phyloP scores from a whole-genome alignment of 2,113 vertebrate species.

The Oceanodroma tethys region DNA sequence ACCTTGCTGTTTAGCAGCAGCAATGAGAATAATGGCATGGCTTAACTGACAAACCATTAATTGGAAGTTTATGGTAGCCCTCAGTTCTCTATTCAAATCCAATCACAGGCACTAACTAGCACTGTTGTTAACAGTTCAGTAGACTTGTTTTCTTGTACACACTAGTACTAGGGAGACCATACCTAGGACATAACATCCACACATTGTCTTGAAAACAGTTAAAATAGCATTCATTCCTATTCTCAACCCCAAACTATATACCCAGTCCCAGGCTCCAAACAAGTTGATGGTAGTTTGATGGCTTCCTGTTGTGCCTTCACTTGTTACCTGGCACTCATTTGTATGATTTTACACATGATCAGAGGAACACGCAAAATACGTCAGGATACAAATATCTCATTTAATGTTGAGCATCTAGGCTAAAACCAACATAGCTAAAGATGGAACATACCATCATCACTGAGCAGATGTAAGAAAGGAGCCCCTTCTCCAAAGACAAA shows the following conservation, averaged over 20 bases:
- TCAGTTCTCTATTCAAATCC: background rate
- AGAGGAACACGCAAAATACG: conserved; percentile 1
- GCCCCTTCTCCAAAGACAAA: background rate
- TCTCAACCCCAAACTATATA: background rate
- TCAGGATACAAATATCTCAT: conserved; percentile 7
- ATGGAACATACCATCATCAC: background rate
- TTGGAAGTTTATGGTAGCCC: background rate
- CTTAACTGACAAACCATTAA: background rate
- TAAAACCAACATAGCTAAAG: background rate
- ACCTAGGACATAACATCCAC: background rate
- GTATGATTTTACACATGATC: conserved; percentile 7
- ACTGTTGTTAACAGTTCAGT: background rate
- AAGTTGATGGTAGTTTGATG: background rate
- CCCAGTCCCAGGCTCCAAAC: background rate
- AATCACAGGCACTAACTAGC: background rate
- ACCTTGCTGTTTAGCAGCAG: background rate
- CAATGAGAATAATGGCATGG: background rate
- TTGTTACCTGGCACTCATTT: background rate
- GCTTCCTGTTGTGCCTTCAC: background rate
- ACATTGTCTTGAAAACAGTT: background rate
- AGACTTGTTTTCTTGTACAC: background rate
- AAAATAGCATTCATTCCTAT: background rate
- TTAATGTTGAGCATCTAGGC: background rate
- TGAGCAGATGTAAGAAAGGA: background rate
- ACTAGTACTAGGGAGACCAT: background rate